Evolutionary conservation across 2,113 vertebrate species (phyloP).

Genomic region (Xyrauchen texanus): DNA sequence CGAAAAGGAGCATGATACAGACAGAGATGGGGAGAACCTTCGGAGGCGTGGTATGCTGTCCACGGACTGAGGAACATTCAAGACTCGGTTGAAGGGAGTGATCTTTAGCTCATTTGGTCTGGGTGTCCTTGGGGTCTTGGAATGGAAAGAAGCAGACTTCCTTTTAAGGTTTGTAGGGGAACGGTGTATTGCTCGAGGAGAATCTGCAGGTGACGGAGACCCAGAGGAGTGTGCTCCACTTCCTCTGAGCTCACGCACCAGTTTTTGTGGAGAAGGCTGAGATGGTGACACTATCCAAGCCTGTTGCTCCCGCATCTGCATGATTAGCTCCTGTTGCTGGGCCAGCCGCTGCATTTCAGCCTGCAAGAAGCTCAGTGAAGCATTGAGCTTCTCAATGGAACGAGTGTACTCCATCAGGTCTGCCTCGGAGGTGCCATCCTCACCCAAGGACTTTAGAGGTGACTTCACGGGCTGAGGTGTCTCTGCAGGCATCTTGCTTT

Average conservation of each 20-base stretch:
- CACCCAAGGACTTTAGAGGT: slow-evolving; percentile 70
- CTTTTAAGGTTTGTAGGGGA: slow-evolving; percentile 86
- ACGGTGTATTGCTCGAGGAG: slow-evolving; percentile 80
- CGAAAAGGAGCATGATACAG: slow-evolving; percentile 84
- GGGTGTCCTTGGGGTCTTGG: slow-evolving; percentile 83
- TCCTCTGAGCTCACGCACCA: slow-evolving; percentile 67
- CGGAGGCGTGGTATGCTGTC: slow-evolving; percentile 92
- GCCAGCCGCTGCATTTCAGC: slow-evolving; percentile 95
- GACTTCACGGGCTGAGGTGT: slow-evolving; percentile 53
- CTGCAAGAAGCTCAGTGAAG: slow-evolving; percentile 89
- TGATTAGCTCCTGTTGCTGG: slow-evolving; percentile 94
- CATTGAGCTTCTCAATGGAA: slow-evolving; percentile 93
- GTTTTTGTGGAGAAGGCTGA: slow-evolving; percentile 87
- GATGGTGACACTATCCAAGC: slow-evolving; percentile 88
- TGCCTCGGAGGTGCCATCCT: slow-evolving; percentile 77
- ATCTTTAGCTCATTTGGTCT: slow-evolving; percentile 94
- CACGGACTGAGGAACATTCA: slow-evolving; percentile 90
- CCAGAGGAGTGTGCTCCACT: slow-evolving; percentile 78
- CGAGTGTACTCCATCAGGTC: slow-evolving; percentile 91
- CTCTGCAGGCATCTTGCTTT: slow-evolving; percentile 71
- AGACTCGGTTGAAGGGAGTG: slow-evolving; percentile 86
- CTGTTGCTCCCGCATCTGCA: slow-evolving; percentile 96
- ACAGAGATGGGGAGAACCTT: slow-evolving; percentile 91
- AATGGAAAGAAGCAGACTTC: slow-evolving; percentile 85
- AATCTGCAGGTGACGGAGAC: slow-evolving; percentile 80